Evolutionary conservation across 2,113 vertebrate genomes (phyloP).

Genomic region (Oreochromis aureus): DNA sequence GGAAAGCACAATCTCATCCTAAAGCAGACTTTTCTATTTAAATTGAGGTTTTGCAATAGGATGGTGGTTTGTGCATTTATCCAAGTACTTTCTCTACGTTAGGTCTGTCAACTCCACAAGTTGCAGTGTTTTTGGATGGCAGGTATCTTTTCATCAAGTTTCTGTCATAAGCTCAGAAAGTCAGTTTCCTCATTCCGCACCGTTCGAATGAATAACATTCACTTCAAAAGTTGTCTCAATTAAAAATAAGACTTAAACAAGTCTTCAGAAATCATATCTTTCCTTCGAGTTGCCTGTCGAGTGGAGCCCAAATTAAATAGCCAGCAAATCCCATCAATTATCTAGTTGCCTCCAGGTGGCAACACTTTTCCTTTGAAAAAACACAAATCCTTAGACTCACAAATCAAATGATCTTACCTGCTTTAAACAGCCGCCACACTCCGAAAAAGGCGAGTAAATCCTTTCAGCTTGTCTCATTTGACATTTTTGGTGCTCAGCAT

Average conservation of each 20-base stretch:
- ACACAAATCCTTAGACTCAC: background rate
- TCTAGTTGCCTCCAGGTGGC: background rate
- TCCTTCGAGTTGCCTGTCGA: background rate
- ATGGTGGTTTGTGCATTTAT: background rate
- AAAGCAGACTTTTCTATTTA: background rate
- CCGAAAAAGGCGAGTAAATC: background rate
- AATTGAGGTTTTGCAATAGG: background rate
- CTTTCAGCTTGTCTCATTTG: background rate
- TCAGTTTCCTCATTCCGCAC: background rate
- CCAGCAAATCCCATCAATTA: background rate
- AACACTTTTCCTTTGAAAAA: background rate
- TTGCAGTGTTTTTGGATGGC: background rate
- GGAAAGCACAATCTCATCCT: background rate
- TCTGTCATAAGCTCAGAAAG: background rate
- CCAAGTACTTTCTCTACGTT: background rate
- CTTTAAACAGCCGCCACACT: background rate
- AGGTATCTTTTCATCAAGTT: background rate
- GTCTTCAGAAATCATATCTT: background rate
- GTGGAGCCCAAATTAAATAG: background rate
- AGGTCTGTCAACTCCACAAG: background rate
- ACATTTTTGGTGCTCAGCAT: background rate
- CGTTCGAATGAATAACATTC: rapidly evolving
- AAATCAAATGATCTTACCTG: constrained; percentile 35
- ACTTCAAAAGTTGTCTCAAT: background rate
- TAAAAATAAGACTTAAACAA: background rate